phyloP scores from a whole-genome alignment of 2,888 invertebrate species.

The Rutpela maculata region DNA sequence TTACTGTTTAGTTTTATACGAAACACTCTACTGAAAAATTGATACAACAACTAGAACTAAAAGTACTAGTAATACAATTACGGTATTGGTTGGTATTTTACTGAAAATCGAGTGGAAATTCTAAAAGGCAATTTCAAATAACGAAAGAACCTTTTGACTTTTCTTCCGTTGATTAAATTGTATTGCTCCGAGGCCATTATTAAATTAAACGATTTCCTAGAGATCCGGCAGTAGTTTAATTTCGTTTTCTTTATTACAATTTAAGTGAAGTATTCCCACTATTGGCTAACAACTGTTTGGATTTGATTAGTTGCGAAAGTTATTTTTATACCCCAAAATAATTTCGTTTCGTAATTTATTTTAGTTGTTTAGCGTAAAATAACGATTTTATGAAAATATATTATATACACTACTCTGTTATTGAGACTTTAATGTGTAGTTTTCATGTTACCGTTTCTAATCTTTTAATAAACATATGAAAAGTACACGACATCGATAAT shows the following conservation, averaged over 20 bases:
- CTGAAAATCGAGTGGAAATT: neutral
- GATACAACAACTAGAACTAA: no score
- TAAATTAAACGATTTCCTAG: constrained; percentile 7
- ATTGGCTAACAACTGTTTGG: neutral
- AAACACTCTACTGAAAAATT: no score
- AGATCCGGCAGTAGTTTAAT: neutral
- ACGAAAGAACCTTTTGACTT: neutral
- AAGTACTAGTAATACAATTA: no score
- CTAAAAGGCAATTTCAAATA: constrained; percentile 1
- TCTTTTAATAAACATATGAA: no score
- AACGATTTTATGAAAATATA: no score
- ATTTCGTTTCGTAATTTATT: neutral
- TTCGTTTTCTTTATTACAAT: neutral
- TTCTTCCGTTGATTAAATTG: constrained; percentile 1
- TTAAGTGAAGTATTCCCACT: neutral
- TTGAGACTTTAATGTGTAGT: no score
- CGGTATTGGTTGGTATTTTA: neutral
- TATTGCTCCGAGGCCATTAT: neutral
- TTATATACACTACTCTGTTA: no score
- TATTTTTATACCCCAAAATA: neutral
- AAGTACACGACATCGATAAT: no score
- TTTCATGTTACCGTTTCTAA: no score
- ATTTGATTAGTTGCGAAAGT: neutral
- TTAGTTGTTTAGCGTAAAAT: no score
- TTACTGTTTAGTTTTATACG: no score